Evolutionary conservation across 2,797 vertebrate species (phyloP), one percentile per base, ranked within the genome.

Genomic region (Rhadinocentrus ornatus): DNA sequence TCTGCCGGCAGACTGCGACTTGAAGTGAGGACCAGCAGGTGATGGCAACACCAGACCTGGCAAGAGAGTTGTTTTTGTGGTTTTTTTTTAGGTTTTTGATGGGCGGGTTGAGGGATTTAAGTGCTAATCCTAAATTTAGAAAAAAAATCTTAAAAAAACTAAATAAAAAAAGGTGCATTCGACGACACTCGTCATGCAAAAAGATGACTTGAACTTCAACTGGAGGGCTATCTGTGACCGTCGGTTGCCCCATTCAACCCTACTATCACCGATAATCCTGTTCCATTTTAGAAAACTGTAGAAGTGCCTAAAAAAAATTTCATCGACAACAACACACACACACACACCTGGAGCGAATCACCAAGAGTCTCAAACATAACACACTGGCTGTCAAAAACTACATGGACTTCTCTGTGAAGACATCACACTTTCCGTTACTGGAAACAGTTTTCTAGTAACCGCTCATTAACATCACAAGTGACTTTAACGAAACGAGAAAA

Each of bases 241-340:
- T 88, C 83, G 81, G 88, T 90, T 86, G 88, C 88, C 81, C 83
- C 83, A 81, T 89, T 86, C 86, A 70, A 86, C 88, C 88, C 88
- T 48, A 81, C 87, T 84, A 86, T 90, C 91, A 87, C 91, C 88
- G 87, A 90, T 88, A 86, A 93, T 92, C 91, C 93, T 93, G 91
- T 93, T 93, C 89, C 91, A 90, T 91, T 92, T 88, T 90, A 92
- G 88, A 89, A 90, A 79, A 79, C 90, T 89, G 93, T 94, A 94
- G 92, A 95, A 95, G 94, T 95, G 94, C 94, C 94, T 95, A 91
- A 94, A 90, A 90, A 2, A 55, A 62, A 79, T 87, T 82, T 93
- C 88, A 91, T 88, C 84, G 72, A 91, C 85, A 75, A 88, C 15
- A 44, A 50, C 46, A 52, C 18, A 12, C 10, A 37, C 34, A 86